Conservation (phyloP, 2,797 vertebrate genomes). For the Rhinatrema bivittatum region DNA sequence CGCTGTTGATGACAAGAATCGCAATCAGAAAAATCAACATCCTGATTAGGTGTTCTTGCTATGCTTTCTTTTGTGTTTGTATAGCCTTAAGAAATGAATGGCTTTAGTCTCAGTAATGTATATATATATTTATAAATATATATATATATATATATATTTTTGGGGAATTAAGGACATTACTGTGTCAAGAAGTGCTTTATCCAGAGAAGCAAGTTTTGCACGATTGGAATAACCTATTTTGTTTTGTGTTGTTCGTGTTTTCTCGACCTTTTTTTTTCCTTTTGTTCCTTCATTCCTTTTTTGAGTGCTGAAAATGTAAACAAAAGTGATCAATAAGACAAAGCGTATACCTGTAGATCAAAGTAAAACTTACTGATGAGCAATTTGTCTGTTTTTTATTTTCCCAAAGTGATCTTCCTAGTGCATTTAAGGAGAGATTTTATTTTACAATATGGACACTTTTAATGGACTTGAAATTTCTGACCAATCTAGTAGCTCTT, state of each 20-base stretch:
- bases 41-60: constrained; percentile 59
- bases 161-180: constrained; percentile 71
- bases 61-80: constrained; percentile 87
- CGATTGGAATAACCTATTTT: constrained; percentile 68
- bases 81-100: constrained; percentile 80
- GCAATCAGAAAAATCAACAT: constrained; percentile 48
- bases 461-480: constrained; percentile 59
- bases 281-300: constrained; percentile 67
- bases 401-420: constrained; percentile 60
- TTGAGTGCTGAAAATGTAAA: constrained; percentile 73
- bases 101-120: constrained; percentile 74
- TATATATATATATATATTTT: too few relatives aligned
- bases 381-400: constrained; percentile 58
- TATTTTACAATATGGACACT: constrained; percentile 19
- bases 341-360: constrained; percentile 38
- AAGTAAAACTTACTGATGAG: constrained; percentile 54
- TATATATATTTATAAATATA: constrained; percentile 66
- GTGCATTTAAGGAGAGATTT: constrained; percentile 31
- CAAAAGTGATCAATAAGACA: constrained; percentile 39
- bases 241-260: constrained; percentile 58
- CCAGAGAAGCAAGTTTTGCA: constrained; percentile 87
- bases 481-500: constrained; percentile 44
- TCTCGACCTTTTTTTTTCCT: constrained; percentile 48
- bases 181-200: constrained; percentile 83
- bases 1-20: constrained; percentile 50